phyloP scores from a whole-genome alignment of 2,113 vertebrate genomes.

The Leucoraja erinaceus region DNA sequence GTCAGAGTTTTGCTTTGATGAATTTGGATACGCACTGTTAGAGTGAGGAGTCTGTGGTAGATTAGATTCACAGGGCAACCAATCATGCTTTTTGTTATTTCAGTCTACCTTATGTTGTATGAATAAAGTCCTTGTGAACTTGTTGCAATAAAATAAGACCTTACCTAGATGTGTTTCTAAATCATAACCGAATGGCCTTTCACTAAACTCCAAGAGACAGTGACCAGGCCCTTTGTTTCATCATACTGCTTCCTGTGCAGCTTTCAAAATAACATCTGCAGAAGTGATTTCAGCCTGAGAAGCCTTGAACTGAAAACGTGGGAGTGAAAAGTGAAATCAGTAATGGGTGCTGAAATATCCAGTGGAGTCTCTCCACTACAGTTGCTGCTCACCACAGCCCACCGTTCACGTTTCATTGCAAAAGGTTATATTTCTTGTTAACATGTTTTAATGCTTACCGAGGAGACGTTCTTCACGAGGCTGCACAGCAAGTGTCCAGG shows the following conservation, averaged over 20 bases:
- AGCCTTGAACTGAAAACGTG: background rate
- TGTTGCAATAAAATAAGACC: background rate
- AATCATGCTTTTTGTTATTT: background rate
- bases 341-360: background rate
- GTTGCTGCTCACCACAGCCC: background rate
- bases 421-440: background rate
- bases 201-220: background rate
- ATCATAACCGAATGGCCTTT: background rate
- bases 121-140: conserved; percentile 9
- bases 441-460: background rate
- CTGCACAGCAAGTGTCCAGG: background rate
- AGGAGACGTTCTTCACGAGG: background rate
- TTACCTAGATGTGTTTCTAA: background rate
- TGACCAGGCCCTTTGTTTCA: background rate
- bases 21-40: background rate
- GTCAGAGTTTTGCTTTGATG: background rate
- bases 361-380: background rate
- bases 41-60: background rate
- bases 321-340: background rate
- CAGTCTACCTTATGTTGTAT: background rate
- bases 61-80: background rate
- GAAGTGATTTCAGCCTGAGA: conserved; percentile 11
- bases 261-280: background rate
- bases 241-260: background rate
- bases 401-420: background rate